Conservation (phyloP, 2,888 invertebrate species). For the Parochlus steinenii region DNA sequence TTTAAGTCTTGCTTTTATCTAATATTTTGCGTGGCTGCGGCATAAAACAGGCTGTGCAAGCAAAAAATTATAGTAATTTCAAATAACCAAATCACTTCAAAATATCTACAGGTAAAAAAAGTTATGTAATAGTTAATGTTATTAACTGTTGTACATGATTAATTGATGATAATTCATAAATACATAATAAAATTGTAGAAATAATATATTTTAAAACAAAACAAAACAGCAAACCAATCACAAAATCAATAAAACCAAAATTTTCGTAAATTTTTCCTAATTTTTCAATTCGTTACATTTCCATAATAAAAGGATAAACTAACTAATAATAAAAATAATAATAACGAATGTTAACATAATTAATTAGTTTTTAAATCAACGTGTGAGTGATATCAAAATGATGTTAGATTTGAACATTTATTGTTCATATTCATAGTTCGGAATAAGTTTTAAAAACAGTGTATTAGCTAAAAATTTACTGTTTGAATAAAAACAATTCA, state of each 20-base stretch:
- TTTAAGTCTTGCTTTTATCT: too few species aligned
- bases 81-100: conserved; percentile 9
- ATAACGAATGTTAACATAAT: neutral
- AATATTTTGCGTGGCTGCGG: conserved; percentile 36
- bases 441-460: too few species aligned
- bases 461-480: too few species aligned
- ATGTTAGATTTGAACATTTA: too few species aligned
- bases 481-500: too few species aligned
- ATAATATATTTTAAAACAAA: neutral
- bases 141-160: too few species aligned
- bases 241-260: neutral
- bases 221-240: neutral
- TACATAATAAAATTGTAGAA: too few species aligned
- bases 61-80: conserved; percentile 23
- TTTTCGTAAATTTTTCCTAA: neutral
- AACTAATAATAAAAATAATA: neutral
- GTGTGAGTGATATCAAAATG: too few species aligned
- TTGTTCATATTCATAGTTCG: too few species aligned
- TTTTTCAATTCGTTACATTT: neutral
- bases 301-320: neutral
- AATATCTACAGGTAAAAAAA: conserved; percentile 5
- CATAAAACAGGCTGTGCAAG: conserved; percentile 33
- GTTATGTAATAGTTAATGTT: conserved; percentile 1
- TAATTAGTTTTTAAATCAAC: neutral
- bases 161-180: too few species aligned